Conservation (phyloP, 2,888 invertebrate species). For the Sphecodes monilicornis region DNA sequence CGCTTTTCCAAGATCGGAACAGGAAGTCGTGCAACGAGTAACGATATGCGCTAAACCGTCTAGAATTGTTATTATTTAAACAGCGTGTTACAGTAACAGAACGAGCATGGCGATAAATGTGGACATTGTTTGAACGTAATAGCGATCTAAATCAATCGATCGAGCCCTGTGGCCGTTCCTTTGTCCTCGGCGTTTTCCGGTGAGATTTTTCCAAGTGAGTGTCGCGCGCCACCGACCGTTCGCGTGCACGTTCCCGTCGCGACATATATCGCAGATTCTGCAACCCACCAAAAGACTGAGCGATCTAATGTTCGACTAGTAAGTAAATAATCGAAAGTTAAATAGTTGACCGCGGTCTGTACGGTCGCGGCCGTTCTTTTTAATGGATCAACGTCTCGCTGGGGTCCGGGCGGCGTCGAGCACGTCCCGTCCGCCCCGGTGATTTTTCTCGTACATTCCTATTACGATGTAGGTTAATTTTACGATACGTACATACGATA, state of each 20-base stretch:
- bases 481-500: constrained; percentile 66
- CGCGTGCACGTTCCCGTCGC: constrained; percentile 47
- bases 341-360: constrained; percentile 26
- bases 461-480: constrained; percentile 70
- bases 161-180: not conserved
- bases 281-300: constrained; percentile 81
- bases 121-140: not conserved
- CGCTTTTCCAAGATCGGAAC: too few species aligned
- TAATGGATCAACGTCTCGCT: constrained; percentile 44
- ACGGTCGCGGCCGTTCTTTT: constrained; percentile 36
- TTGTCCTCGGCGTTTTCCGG: constrained; percentile 18
- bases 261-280: constrained; percentile 66
- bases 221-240: constrained; percentile 22
- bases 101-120: not conserved
- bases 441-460: constrained; percentile 68
- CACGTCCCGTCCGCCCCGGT: constrained; percentile 3
- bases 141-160: not conserved
- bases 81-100: not conserved
- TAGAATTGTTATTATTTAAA: too few species aligned
- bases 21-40: too few species aligned
- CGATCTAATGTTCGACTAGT: constrained; percentile 71
- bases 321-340: constrained; percentile 53
- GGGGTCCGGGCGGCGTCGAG: not conserved
- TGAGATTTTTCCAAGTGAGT: constrained; percentile 12
- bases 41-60: too few species aligned